A percentile compares a stretch with the other conserved stretches of the same genome.
Conservation (phyloP, 2,888 invertebrate genomes). For the Onthophagus sagittarius region DNA sequence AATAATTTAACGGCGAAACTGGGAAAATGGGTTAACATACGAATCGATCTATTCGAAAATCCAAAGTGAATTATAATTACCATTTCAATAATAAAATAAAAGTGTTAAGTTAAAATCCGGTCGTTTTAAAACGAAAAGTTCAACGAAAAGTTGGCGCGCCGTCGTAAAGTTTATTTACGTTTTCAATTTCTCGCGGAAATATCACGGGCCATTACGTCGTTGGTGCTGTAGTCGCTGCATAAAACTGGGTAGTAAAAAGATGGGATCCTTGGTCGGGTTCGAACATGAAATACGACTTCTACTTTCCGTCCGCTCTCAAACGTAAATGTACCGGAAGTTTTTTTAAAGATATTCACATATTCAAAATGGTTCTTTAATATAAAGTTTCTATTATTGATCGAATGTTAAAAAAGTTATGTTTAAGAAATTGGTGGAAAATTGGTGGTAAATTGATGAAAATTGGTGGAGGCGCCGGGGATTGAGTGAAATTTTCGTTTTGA, state of each 20-base stretch:
- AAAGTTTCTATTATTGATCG: too few relatives aligned
- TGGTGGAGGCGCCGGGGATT: background rate
- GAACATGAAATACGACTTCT: constrained; percentile 44
- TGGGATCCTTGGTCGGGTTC: constrained; percentile 41
- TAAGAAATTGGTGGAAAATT: too few relatives aligned
- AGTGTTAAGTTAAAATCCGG: background rate
- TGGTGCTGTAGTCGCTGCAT: constrained; percentile 34
- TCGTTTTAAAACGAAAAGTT: background rate
- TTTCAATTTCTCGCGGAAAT: constrained; percentile 49
- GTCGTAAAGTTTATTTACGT: constrained; percentile 48
- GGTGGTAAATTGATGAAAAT: too few relatives aligned
- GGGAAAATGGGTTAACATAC: background rate
- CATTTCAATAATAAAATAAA: background rate
- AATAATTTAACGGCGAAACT: background rate
- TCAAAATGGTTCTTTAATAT: too few relatives aligned
- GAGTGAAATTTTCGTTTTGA: background rate
- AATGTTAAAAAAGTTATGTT: too few relatives aligned
- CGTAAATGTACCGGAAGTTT: too few relatives aligned
- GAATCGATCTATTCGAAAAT: background rate
- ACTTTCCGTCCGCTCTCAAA: constrained; percentile 22
- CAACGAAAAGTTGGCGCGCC: constrained; percentile 21
- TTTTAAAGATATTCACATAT: too few relatives aligned
- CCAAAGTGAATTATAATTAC: background rate
- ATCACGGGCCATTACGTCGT: constrained; percentile 46
- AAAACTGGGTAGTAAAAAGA: constrained; percentile 39